Evolutionary conservation across 2,113 vertebrate genomes (phyloP).

Genomic region (Vidua macroura): DNA sequence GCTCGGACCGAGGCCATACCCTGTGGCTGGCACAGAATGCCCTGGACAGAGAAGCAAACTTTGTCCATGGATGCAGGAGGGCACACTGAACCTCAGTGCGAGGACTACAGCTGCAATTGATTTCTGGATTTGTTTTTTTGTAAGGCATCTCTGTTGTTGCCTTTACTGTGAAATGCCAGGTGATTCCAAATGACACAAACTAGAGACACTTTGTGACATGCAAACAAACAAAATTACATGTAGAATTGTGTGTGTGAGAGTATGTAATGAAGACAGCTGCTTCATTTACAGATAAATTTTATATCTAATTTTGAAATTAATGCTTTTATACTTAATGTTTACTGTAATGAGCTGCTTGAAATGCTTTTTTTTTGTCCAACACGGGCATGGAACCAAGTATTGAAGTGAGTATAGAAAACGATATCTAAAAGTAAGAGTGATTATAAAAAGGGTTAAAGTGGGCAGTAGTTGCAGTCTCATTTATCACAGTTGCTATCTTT

Average conservation of each 20-base stretch:
- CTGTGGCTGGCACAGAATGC: conserved; percentile 19
- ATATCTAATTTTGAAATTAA: not conserved
- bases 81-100: rapidly evolving
- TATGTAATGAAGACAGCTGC: not conserved
- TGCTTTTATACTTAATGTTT: not conserved
- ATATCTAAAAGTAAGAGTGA: not conserved
- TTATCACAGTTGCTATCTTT: not conserved
- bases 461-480: not conserved
- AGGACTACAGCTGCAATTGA: not conserved
- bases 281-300: not conserved
- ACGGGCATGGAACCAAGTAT: not conserved
- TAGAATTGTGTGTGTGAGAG: not conserved
- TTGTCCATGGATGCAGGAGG: rapidly evolving
- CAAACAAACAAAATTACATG: not conserved
- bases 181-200: not conserved
- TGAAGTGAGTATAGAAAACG: not conserved
- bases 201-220: not conserved
- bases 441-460: not conserved
- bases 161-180: not conserved
- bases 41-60: conserved; percentile 36
- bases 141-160: not conserved
- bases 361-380: not conserved
- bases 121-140: not conserved
- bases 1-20: not conserved
- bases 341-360: not conserved